Base-by-base conservation (phyloP, 1,140 invertebrate species). In the Hyposmocoma kahamanoa region DNA sequence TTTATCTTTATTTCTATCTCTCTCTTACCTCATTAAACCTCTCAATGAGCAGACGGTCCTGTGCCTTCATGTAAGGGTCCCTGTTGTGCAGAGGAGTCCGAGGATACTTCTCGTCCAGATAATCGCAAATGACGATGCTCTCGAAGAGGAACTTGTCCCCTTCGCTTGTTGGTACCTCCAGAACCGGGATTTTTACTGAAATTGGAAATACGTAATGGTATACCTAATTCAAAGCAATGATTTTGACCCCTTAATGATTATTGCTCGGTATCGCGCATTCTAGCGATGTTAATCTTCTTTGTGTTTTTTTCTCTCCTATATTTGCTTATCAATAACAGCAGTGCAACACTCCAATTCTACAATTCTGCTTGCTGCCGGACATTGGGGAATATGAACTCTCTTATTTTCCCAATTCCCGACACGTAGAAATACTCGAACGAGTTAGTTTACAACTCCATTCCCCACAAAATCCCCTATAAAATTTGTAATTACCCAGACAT, bases 41-140 rank as follows among this genome's bases (percentile, higher is more conserved):
- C 62, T 95, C 92, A 15, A 96, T 90, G 3, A 96, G 83, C 5
- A 96, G 83, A 38, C 91, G 90, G 55, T 97, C 95, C 66, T 92
- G 91, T 1, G 95, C 94, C 78, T 92, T 94, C 19, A 90, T 86
- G 46, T 93, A 89, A 8, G 94, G 92, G 78, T 96, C 92, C 15
- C 68, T 82, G 2, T 93, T 89, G 64, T 92, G 90, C 0, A 97
- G 84, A 9, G 87, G 90, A 28, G 90, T 87, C 32, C 92, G 64
- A 0, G 90, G 84, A 75, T 93, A 94, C 53, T 89, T 90, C 64
- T 97, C 94, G 66, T 97, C 95, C 32, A 97, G 66, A 72, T 95
- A 97, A 67, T 97, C 95, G 45, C 81, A 84, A 0, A 84, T 92
- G 3, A 96, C 90, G 1, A 94, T 78, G 54, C 94, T 96, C 72